Evolutionary conservation across 2,113 vertebrate genomes (phyloP).

Genomic region (Tyrannus savana): DNA sequence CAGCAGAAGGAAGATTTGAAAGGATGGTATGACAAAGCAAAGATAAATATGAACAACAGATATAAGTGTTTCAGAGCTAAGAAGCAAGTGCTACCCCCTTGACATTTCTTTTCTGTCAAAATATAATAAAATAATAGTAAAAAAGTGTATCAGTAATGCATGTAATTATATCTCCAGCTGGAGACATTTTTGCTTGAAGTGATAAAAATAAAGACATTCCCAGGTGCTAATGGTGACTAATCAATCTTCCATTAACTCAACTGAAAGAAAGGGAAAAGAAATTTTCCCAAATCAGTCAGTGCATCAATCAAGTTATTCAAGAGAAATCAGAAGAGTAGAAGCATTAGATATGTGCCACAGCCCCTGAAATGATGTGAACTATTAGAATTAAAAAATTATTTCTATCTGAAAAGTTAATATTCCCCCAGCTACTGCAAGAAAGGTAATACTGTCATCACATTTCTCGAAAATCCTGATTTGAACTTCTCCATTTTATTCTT

Average conservation of each 20-base stretch:
- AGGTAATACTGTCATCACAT: background rate
- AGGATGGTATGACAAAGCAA: background rate
- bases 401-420: background rate
- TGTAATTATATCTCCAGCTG: slow-evolving; percentile 43
- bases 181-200: slow-evolving; percentile 49
- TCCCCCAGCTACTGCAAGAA: background rate
- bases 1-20: slow-evolving; percentile 13
- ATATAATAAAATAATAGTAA: slow-evolving; percentile 52
- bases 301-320: background rate
- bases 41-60: slow-evolving; percentile 20
- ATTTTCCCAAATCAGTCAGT: background rate
- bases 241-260: slow-evolving; percentile 3
- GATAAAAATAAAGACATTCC: slow-evolving; percentile 28
- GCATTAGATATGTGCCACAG: background rate
- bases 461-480: background rate
- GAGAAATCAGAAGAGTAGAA: background rate
- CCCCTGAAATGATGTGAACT: background rate
- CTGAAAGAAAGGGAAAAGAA: background rate
- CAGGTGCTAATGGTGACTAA: slow-evolving; percentile 24
- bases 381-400: background rate
- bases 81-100: slow-evolving; percentile 50
- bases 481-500: background rate
- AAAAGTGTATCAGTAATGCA: slow-evolving; percentile 29
- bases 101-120: slow-evolving; percentile 61
- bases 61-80: slow-evolving; percentile 38